Base-by-base conservation (phyloP, 2,113 vertebrate species). In the Boleophthalmus pectinirostris region DNA sequence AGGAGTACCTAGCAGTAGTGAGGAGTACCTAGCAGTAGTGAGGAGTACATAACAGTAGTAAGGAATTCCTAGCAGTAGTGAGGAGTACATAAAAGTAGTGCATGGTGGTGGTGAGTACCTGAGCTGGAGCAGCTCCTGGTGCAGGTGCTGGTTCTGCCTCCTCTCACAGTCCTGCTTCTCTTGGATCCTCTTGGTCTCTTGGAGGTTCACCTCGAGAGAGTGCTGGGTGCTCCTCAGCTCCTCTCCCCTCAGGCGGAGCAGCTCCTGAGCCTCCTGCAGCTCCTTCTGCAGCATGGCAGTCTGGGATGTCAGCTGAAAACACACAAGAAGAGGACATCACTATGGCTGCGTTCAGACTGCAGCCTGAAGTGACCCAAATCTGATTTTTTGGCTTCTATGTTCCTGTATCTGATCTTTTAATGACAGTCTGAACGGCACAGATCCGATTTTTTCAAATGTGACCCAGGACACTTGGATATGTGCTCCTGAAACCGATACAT, bases 111-210 rank as follows among this genome's bases (percentile, higher is more conserved):
- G 46, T 13, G 46, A 11, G 38, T 20, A 51, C 49, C 49, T 93
- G 77, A 93, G 89, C 45, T 94, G 92, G 80, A 91, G 79, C 5
- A 94, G 82, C 77, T 95, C 93, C 53, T 91, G 89, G 15, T 87
- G 33, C 38, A 95, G 82, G 54, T 88, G 84, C 21, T 89, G 79
- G 38, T 67, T 82, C 60, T 93, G 92, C 57, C 74, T 89, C 73
- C 91, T 89, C 71, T 80, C 20, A 5, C 79, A 78, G 35, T 82
- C 88, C 72, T 92, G 74, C 69, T 72, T 87, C 46, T 92, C 91
- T 86, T 93, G 88, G 0, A 94, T 89, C 66, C 84, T 68, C 9
- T 91, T 91, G 57, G 78, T 92, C 73, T 95, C 92, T 23, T 70
- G 89, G 8, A 84, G 82, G 13, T 94, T 79, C 43, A 90, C 66